Conservation (phyloP, 2,113 vertebrate genomes). For the Dinomys branickii region DNA sequence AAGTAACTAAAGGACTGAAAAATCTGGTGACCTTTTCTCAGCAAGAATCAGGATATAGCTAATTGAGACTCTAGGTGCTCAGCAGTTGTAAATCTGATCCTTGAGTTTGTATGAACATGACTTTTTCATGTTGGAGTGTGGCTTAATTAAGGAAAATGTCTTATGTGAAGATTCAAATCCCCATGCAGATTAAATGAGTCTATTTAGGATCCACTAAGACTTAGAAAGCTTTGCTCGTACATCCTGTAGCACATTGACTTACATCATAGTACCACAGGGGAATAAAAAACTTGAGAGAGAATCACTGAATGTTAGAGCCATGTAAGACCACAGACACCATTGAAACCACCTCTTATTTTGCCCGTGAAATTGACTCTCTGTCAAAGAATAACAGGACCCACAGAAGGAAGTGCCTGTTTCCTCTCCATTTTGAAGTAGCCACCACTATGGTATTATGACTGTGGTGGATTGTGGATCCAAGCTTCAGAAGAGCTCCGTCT, state of each 20-base stretch:
- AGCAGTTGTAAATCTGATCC: constrained; percentile 83
- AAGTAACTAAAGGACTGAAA: constrained; percentile 57
- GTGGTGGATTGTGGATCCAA: accelerated
- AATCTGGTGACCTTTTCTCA: constrained; percentile 77
- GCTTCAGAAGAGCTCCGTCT: too few relatives aligned
- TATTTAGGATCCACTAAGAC: constrained; percentile 85
- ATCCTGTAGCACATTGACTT: constrained; percentile 52
- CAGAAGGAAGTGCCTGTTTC: background rate
- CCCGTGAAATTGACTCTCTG: background rate
- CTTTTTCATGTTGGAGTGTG: constrained; percentile 85
- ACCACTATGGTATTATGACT: accelerated
- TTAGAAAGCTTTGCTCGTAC: constrained; percentile 74
- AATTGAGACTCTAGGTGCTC: constrained; percentile 80
- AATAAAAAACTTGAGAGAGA: constrained; percentile 67
- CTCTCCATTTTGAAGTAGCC: background rate
- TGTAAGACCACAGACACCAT: background rate
- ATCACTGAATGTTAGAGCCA: background rate
- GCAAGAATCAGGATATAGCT: constrained; percentile 59
- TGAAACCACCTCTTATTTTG: constrained; percentile 17
- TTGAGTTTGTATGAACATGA: constrained; percentile 84
- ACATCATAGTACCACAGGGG: constrained; percentile 50
- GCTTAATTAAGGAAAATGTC: constrained; percentile 88
- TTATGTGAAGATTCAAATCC: constrained; percentile 86
- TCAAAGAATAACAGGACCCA: background rate
- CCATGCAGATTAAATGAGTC: constrained; percentile 85